Evolutionary conservation across 2,888 invertebrate genomes (phyloP), one percentile per base, ranked within the genome.

Genomic region (Tetanocera ferruginea): DNA sequence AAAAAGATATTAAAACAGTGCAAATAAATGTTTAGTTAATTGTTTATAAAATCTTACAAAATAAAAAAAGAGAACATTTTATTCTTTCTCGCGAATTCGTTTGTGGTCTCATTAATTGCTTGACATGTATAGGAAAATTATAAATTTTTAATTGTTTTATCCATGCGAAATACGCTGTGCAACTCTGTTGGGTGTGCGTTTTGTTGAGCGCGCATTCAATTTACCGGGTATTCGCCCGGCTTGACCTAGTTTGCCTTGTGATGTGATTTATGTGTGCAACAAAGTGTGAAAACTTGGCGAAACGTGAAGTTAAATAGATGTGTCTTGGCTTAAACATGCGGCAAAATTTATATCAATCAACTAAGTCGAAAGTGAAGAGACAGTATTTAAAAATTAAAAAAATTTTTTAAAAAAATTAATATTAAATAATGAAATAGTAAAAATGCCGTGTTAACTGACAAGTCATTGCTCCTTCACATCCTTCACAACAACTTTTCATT

Each of bases 241-340:
- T 79, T 82, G 82, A 82, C 82, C 82, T 80, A 82, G 75, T 80
- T 82, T 66, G 11, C 34, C 31, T 14, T n/a, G 49, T 62, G 60
- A 43, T 49, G 25, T 73, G 60, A 62, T 43, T 62, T 73, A 23
- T 31, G 14, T 23, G 37, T 23, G 19, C 71, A 34, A 71, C 31
- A 55, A 71, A 55, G 19, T 55, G 25, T 28, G 28, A 55, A 55
- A 60, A 60, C 11, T 43, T 43, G 43, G 5, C 9, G 37, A 37
- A 37, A 37, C 37, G 37, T 37, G 9, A 37, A 37, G 37, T 37
- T 37, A 37, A 37, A 37, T 5, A 5, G 37, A 37, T 8, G 9
- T 8, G 9, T 37, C 9, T 37, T 37, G 31, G 5, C 31, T 31
- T 31, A 31, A 31, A 31, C 31, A 31, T 31, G 3, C n/a, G n/a